Evolutionary conservation across 1,140 invertebrate genomes (phyloP).

Genomic region (Drosophila paulistorum): DNA sequence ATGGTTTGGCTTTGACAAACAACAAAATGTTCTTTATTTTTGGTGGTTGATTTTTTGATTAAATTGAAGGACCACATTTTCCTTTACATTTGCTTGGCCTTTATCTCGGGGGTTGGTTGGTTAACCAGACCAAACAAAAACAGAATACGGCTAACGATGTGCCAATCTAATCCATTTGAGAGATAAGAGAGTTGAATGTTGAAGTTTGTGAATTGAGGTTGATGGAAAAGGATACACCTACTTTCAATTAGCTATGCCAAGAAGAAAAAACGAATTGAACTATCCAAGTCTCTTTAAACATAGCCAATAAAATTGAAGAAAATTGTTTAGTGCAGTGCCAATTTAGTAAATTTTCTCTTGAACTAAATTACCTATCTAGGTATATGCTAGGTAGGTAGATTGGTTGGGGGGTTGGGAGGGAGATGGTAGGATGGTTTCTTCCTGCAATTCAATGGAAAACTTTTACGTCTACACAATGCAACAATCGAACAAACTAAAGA

Average conservation of each 20-base stretch:
- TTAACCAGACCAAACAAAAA: neutral
- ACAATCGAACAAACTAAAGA: conserved; percentile 3
- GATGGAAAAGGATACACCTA: neutral
- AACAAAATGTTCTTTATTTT: conserved; percentile 21
- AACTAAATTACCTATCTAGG: conserved; percentile 3
- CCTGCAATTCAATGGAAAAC: conserved; percentile 4
- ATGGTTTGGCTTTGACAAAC: conserved; percentile 9
- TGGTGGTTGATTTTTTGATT: conserved; percentile 57
- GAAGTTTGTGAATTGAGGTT: no score
- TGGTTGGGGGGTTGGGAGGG: neutral
- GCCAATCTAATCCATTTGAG: conserved; percentile 60
- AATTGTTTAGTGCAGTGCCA: neutral
- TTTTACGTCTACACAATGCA: conserved; percentile 9
- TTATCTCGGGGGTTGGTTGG: conserved; percentile 33
- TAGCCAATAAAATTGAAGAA: neutral
- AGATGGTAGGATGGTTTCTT: neutral
- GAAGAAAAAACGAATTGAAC: neutral
- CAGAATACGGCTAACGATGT: conserved; percentile 67
- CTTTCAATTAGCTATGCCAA: neutral
- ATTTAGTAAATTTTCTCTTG: neutral
- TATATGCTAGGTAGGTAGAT: neutral
- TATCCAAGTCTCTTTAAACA: neutral
- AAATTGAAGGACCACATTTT: conserved; percentile 30
- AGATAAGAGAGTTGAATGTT: conserved; percentile 29
- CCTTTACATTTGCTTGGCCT: conserved; percentile 5